Base-by-base conservation (phyloP, 2,113 vertebrate genomes). In the Lamprotornis superbus region DNA sequence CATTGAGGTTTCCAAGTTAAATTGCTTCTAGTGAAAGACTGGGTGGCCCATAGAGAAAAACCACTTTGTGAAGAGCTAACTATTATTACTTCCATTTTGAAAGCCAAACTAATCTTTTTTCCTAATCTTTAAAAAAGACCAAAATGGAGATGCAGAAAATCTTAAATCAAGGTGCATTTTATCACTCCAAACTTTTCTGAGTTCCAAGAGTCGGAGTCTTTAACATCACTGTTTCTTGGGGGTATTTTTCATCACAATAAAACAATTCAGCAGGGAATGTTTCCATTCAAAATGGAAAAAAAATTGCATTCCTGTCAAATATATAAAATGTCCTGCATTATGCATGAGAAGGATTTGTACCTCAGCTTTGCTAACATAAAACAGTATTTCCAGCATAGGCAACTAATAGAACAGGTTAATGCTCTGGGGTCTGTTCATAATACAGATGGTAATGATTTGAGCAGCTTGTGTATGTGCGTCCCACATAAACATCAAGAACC, bases 311-410 rank as follows among this genome's bases (percentile, higher is more conserved):
- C 76, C 79, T 92, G 80, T 90, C 46, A 83, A 95, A 93, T 64
- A 44, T 75, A 78, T 86, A 94, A 95, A 93, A 77, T 68, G n/a
- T 73, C 64, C 85, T 94, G 80, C 90, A 95, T 97, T 94, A 95
- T 96, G 90, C 90, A 96, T 96, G 75, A 89, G 90, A 80, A 95
- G 59, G 76, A 95, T 90, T 94, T 94, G 85, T 92, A 92, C 76
- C 22, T 93, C 87, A 89, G 85, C 60, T 96, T 93, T 88, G 73
- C 88, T 92, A 90, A 90, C 88, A 92, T 75, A 93, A 96, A 96
- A 95, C 64, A 94, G 27, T 86, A 81, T 88, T 96, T 90, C 60
- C 79, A 94, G 86, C 68, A 56, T 3, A 89, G 18, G 52, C 76
- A 95, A 92, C 95, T 93, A 90, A 93, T 28, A 92, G 79, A 92